Evolutionary conservation across 2,797 vertebrate genomes (phyloP), one percentile per base, ranked within the genome.

Genomic region (Xenops minutus): DNA sequence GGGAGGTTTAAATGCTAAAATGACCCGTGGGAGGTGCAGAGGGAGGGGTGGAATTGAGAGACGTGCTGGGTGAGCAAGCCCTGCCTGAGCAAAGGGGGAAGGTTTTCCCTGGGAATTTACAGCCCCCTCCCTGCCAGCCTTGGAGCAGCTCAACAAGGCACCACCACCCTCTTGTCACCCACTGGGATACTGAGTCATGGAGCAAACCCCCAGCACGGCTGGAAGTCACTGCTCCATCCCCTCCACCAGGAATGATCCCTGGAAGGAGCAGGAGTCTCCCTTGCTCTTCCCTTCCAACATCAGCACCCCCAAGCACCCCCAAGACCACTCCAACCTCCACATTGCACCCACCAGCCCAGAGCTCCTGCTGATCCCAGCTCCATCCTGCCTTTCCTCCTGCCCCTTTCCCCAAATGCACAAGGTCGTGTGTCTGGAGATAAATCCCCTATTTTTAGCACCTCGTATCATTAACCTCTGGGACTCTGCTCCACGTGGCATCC

Each of bases 21-120:
- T 75, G 26, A 37, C 43, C 14, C 1, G 7, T 4, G 34, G 37
- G 59, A 59, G 19, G 29, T 4, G 26, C 5, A 1, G 23, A 3
- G 1, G 1, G 1, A 0, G 24, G 6, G 20, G 22, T 17, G 51
- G 75, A 19, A 39, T 29, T 1, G 2, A 41, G n/a, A 0, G 2
- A 39, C 22, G 41, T 0, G 1, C 20, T 6, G 39, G 37, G 14
- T 51, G 66, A 56, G 34, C 62, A 27, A 41, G 8, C 30, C 37
- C 34, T 1, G 1, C 10, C 54, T 37, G 58, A 67, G 10, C 54
- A 14, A 14, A 26, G 6, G 6, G 22, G 43, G 8, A 18, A 16
- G 14, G 26, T 80, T 34, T 69, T 52, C 30, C 64, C 36, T 12
- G 6, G 52, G 30, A 32, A 81, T 64, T 43, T 11, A 12, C 12